These are phyloP conservation scores for Diceros bicornis DNA, from an alignment of 2,797 vertebrate species.

Conservation along the genomic window DNA sequence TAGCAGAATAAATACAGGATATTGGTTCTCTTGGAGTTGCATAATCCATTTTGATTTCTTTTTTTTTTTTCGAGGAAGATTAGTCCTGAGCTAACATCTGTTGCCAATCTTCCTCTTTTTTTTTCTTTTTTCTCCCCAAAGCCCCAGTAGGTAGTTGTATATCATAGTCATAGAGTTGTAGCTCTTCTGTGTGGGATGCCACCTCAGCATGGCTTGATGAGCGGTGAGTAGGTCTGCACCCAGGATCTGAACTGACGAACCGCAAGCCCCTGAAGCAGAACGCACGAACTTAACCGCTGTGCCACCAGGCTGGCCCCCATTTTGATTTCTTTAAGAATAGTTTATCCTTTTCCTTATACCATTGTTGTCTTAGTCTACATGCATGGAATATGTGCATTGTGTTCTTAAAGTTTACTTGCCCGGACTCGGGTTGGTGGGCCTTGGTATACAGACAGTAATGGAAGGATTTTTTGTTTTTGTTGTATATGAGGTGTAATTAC, in stretches of 20 bases:
- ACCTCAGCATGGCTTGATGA: no score
- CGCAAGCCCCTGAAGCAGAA: no score
- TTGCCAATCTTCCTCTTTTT: no score
- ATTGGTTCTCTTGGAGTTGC: neutral
- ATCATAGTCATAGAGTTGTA: neutral
- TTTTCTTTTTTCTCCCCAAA: no score
- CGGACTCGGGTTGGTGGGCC: neutral
- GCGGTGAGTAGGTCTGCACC: no score
- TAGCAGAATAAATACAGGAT: neutral
- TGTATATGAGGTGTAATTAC: neutral
- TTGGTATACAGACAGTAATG: neutral
- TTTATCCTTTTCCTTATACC: neutral
- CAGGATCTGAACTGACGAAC: no score
- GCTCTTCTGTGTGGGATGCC: no score
- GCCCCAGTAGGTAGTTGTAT: no score
- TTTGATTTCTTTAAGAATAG: conserved; percentile 31
- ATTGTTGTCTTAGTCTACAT: neutral
- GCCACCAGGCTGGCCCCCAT: neutral
- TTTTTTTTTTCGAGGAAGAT: neutral
- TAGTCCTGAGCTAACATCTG: no score
- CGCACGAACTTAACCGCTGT: no score
- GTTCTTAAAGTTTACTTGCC: neutral
- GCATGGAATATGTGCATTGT: neutral
- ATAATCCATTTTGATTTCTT: conserved; percentile 48
- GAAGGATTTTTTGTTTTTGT: neutral